A percentile compares a stretch with the other conserved stretches of the same genome.
Conservation (phyloP, 2,797 vertebrate species). For the Remorina albescens region DNA sequence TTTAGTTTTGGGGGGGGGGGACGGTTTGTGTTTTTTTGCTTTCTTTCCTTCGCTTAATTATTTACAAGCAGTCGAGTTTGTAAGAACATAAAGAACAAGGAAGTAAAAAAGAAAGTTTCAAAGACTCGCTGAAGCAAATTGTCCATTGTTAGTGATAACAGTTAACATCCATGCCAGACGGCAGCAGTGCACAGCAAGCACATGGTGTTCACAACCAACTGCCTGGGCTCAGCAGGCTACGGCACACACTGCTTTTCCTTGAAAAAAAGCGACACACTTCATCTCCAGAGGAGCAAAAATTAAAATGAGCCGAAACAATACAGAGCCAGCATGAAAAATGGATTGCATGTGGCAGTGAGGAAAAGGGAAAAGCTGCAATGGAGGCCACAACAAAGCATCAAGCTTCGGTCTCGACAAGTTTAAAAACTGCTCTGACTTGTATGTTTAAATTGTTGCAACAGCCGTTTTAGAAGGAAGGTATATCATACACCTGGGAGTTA, state of each 20-base stretch:
- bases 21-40: too few species aligned
- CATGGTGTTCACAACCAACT: constrained; percentile 62
- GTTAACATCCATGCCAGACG: constrained; percentile 51
- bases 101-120: constrained; percentile 35
- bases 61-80: constrained; percentile 10
- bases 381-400: constrained; percentile 46
- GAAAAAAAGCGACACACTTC: constrained; percentile 40
- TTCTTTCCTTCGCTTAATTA: constrained; percentile 13
- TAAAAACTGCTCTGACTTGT: constrained; percentile 31
- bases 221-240: constrained; percentile 60
- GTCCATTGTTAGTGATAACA: constrained; percentile 34
- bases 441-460: constrained; percentile 21
- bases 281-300: constrained; percentile 47
- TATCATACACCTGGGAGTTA: constrained; percentile 20
- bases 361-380: constrained; percentile 35
- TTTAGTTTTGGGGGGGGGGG: too few species aligned
- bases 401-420: constrained; percentile 36
- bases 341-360: constrained; percentile 44
- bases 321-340: constrained; percentile 57
- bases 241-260: constrained; percentile 42
- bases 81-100: constrained; percentile 18
- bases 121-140: constrained; percentile 42
- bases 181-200: constrained; percentile 60
- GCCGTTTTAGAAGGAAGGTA: constrained; percentile 18
- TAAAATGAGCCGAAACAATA: constrained; percentile 64